Evolutionary conservation across 2,797 vertebrate genomes (phyloP).

Genomic region (Remorina albescens): DNA sequence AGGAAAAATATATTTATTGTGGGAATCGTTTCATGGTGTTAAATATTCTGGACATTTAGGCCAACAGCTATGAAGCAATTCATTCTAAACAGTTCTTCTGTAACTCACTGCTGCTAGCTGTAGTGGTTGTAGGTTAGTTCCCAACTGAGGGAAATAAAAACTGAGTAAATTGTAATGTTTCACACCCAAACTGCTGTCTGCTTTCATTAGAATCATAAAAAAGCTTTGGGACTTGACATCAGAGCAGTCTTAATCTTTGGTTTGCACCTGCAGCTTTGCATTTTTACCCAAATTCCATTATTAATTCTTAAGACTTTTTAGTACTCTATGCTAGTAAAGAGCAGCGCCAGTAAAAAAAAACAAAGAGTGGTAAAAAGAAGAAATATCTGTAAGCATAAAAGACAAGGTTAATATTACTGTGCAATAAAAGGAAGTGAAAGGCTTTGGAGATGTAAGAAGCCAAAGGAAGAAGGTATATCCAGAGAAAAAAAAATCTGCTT

Average conservation of each 20-base stretch:
- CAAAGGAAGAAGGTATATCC: constrained; percentile 21
- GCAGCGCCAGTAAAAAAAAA: constrained; percentile 22
- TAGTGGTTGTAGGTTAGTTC: constrained; percentile 17
- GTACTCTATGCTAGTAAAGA: constrained; percentile 17
- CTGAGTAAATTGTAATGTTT: constrained; percentile 39
- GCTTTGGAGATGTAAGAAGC: constrained; percentile 37
- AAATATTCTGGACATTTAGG: constrained; percentile 57
- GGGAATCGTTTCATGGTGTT: constrained; percentile 63
- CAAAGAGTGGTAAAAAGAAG: constrained; percentile 13
- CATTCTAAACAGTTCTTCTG: constrained; percentile 54
- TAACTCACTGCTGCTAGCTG: constrained; percentile 27
- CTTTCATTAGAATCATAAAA: constrained; percentile 48
- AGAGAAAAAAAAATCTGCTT: constrained; percentile 19
- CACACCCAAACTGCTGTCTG: constrained; percentile 27
- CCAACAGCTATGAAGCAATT: constrained; percentile 65
- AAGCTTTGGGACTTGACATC: constrained; percentile 6
- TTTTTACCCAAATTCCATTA: constrained; percentile 37
- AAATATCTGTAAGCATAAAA: constrained; percentile 39
- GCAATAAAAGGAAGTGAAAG: constrained; percentile 25
- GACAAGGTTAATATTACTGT: constrained; percentile 26
- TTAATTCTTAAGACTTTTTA: constrained; percentile 23
- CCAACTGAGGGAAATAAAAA: constrained; percentile 36
- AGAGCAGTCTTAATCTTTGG: constrained; percentile 26
- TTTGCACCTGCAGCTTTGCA: constrained; percentile 36
- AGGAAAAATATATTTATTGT: constrained; percentile 65